These are phyloP conservation scores for Cactoblastis cactorum DNA, from an alignment of 2,888 invertebrate species.

Conservation along the genomic window DNA sequence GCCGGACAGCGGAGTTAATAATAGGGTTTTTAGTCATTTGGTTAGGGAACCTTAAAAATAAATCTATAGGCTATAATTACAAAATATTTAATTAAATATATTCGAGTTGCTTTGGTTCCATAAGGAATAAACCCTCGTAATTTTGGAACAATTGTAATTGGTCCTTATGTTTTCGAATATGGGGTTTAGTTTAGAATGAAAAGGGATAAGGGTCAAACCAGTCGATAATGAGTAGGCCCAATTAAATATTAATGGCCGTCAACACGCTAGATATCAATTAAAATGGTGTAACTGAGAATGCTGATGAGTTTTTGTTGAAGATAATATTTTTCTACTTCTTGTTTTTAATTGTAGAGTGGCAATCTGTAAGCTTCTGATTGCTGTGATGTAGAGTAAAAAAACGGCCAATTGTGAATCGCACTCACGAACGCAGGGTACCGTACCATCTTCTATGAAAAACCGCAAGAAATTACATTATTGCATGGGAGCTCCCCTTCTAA, in stretches of 20 bases:
- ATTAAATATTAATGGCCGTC: slow-evolving; percentile 40
- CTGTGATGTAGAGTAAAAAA: too few species aligned
- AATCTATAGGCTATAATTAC: too few species aligned
- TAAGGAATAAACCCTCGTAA: neutral
- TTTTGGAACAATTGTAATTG: neutral
- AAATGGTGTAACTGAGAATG: slow-evolving; percentile 20
- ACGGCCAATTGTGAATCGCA: too few species aligned
- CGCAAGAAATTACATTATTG: too few species aligned
- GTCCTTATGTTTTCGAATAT: neutral
- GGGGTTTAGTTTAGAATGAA: neutral
- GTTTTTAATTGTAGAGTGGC: neutral
- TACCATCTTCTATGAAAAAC: too few species aligned
- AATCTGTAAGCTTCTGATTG: too few species aligned
- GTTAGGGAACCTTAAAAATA: too few species aligned
- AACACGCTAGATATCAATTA: slow-evolving; percentile 55
- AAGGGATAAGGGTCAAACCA: slow-evolving; percentile 20
- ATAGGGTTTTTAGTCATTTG: too few species aligned
- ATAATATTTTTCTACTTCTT: neutral
- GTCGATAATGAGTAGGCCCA: slow-evolving; percentile 31
- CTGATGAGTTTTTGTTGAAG: neutral
- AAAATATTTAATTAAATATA: too few species aligned
- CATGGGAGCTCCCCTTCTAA: too few species aligned
- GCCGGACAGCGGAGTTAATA: too few species aligned
- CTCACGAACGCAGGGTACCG: too few species aligned
- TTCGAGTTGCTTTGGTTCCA: neutral